Evolutionary conservation across 2,888 invertebrate species (phyloP).

Genomic region (Ornithoptera priamus): DNA sequence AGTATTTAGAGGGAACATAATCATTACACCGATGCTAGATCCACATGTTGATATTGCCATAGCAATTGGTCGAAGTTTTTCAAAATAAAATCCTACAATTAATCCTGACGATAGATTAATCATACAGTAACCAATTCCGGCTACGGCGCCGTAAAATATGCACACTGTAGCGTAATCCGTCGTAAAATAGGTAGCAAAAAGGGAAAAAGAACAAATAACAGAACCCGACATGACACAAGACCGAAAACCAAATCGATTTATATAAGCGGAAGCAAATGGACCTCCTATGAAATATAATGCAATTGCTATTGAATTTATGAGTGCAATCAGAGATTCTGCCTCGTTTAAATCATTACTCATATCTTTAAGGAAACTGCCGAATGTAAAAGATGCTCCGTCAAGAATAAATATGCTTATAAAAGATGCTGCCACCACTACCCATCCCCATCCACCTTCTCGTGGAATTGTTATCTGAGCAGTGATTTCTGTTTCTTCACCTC

Average conservation of each 20-base stretch:
- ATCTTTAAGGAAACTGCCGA: constrained; percentile 60
- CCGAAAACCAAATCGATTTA: constrained; percentile 71
- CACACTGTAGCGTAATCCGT: constrained; percentile 48
- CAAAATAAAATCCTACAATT: constrained; percentile 73
- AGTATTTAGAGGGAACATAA: constrained; percentile 58
- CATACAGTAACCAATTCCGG: constrained; percentile 63
- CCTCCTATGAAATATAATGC: constrained; percentile 61
- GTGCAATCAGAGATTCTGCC: constrained; percentile 51
- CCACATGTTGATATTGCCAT: constrained; percentile 59
- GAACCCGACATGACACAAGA: constrained; percentile 65
- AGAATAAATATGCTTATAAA: constrained; percentile 56
- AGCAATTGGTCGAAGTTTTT: constrained; percentile 60
- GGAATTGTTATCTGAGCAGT: constrained; percentile 68
- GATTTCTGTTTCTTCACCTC: constrained; percentile 68
- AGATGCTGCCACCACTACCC: constrained; percentile 61
- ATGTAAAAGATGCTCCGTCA: constrained; percentile 64
- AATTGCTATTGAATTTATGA: constrained; percentile 63
- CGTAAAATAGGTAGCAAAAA: constrained; percentile 59
- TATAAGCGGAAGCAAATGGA: constrained; percentile 64
- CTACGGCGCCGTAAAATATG: constrained; percentile 57
- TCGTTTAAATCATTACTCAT: constrained; percentile 53
- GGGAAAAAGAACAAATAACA: constrained; percentile 51
- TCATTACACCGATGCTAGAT: constrained; percentile 64
- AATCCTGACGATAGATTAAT: constrained; percentile 59
- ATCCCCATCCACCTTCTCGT: constrained; percentile 69